These are phyloP conservation scores for Stegana nigrithorax DNA, from an alignment of 2,888 invertebrate genomes.

Conservation along the genomic window DNA sequence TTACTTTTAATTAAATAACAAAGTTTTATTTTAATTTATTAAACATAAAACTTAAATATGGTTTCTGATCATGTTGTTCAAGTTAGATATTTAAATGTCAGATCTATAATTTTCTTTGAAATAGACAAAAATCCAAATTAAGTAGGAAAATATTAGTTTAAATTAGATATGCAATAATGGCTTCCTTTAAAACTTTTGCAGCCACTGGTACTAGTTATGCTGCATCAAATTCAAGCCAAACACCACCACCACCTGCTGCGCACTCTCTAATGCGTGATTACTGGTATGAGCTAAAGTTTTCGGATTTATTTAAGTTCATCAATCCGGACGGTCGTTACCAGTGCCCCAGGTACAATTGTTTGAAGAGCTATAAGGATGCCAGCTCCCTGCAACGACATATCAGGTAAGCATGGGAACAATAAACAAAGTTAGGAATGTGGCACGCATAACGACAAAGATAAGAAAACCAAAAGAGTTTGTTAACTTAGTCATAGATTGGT, in stretches of 20 bases:
- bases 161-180: too few species aligned
- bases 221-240: slow-evolving; percentile 63
- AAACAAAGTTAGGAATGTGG: too few species aligned
- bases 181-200: slow-evolving; percentile 36
- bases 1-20: neutral
- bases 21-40: slow-evolving; percentile 1
- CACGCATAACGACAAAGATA: too few species aligned
- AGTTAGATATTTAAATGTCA: too few species aligned
- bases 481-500: too few species aligned
- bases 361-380: slow-evolving; percentile 69
- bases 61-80: too few species aligned
- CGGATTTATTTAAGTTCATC: slow-evolving; percentile 68
- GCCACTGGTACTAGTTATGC: slow-evolving; percentile 56
- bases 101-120: neutral
- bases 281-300: slow-evolving; percentile 69
- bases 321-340: slow-evolving; percentile 69
- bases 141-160: too few species aligned
- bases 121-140: neutral
- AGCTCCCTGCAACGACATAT: slow-evolving; percentile 70
- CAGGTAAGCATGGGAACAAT: slow-evolving; percentile 61
- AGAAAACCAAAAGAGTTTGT: too few species aligned
- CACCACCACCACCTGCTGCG: slow-evolving; percentile 60
- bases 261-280: slow-evolving; percentile 66
- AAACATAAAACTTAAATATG: slow-evolving; percentile 17
- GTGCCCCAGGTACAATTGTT: slow-evolving; percentile 68